Evolutionary conservation across 2,797 vertebrate species (phyloP).

Genomic region (Tarsius wallacei): DNA sequence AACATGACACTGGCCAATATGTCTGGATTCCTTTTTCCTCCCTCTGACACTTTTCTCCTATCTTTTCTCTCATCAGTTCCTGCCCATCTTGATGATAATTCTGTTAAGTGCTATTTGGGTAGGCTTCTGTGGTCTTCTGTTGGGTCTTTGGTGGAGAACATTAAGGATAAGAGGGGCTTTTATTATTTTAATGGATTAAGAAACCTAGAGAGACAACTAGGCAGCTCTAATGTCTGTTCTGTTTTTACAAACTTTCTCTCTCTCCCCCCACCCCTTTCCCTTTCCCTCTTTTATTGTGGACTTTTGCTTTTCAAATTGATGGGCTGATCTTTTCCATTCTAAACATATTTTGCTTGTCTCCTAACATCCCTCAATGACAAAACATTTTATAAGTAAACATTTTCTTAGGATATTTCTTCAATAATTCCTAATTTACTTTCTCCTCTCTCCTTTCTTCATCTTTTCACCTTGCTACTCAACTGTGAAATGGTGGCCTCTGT

Average conservation of each 20-base stretch:
- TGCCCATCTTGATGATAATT: neutral
- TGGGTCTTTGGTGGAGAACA: neutral
- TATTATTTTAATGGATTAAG: neutral
- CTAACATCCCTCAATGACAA: neutral
- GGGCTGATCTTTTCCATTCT: neutral
- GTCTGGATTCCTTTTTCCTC: neutral
- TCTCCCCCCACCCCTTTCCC: neutral
- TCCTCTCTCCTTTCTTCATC: neutral
- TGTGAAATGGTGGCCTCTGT: neutral
- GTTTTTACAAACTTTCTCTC: neutral
- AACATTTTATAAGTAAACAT: neutral
- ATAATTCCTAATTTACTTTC: neutral
- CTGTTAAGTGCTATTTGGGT: neutral
- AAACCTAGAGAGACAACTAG: neutral
- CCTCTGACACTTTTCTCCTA: neutral
- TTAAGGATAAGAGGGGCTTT: neutral
- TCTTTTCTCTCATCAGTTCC: neutral
- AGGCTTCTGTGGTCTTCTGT: neutral
- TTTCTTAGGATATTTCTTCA: neutral
- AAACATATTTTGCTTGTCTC: constrained; percentile 4
- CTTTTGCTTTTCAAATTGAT: constrained; percentile 30
- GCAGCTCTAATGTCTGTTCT: neutral
- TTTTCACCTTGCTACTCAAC: neutral
- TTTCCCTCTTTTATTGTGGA: neutral
- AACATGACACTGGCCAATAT: neutral